Base-by-base conservation (phyloP, 2,888 invertebrate genomes). In the Synanthedon myopaeformis region DNA sequence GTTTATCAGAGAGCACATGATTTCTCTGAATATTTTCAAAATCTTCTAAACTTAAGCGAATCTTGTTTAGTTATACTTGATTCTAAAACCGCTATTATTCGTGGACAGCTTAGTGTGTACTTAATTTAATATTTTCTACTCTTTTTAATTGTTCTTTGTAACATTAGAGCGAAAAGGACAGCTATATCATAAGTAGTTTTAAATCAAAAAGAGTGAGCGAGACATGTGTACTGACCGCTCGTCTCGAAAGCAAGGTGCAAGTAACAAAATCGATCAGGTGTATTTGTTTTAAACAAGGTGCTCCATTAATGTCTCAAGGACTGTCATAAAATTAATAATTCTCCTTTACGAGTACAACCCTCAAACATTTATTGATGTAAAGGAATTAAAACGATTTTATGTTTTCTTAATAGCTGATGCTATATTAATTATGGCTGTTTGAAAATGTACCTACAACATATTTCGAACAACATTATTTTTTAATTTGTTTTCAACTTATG, bases 231-330 rank as follows among this genome's bases (percentile, higher is more conserved):
- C 45, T 49, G 58, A 59, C 61, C 67, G 55, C 63, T 66, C 63
- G 68, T 70, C 69, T 74, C 76, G 67, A 67, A 69, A 76, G 80
- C 85, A 87, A 87, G 86, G 85, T 87, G 86, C 83, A 82, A 61
- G 62, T 55, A 65, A 67, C 66, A 62, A 66, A 74, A 79, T 75
- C 76, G 80, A 79, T 87, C 85, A 86, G 86, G 85, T 86, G 84
- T 84, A 74, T 86, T 86, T 84, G 79, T 76, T 82, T n/a, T 74
- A 76, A 71, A 79, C 82, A 83, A 84, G 84, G 83, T 84, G 85
- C 75, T 77, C 67, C 64, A 12, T 55, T 66, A 62, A 70, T 65
- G 66, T 68, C 66, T 70, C 67, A 67, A 74, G 74, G 74, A 66
- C 70, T 67, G 63, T 64, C 63, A 66, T 75, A 70, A 73, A 77